Conservation (phyloP, 2,797 vertebrate genomes). For the Hippopotamyrus pictus region DNA sequence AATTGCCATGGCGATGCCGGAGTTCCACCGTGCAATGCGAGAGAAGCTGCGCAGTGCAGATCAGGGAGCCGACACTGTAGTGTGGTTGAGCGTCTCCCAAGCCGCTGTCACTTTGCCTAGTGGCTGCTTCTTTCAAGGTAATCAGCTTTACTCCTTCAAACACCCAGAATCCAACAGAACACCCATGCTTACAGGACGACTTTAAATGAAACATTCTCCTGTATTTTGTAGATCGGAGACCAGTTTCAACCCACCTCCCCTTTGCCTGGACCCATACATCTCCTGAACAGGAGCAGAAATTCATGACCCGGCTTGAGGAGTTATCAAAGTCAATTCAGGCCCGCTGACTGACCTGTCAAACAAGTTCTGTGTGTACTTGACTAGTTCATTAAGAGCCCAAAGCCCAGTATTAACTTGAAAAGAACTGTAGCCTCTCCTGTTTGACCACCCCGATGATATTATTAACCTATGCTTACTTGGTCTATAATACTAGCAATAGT, state of each 20-base stretch:
- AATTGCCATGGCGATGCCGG: conserved; percentile 66
- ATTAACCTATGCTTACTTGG: not conserved
- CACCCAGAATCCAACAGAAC: not conserved
- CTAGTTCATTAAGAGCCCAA: not conserved
- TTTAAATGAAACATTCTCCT: not conserved
- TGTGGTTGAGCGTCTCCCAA: conserved; percentile 66
- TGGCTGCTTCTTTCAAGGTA: conserved; percentile 67
- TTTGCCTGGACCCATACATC: conserved; percentile 70
- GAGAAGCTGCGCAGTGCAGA: conserved; percentile 63
- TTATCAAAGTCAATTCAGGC: conserved; percentile 65
- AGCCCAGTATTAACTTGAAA: not conserved
- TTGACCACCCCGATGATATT: not conserved
- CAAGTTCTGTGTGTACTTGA: not conserved
- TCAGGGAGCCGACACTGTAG: conserved; percentile 65
- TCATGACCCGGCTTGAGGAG: conserved; percentile 65
- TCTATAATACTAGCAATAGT: not conserved
- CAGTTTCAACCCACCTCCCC: conserved; percentile 62
- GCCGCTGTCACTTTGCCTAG: conserved; percentile 50
- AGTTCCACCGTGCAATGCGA: conserved; percentile 69
- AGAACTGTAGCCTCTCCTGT: not conserved
- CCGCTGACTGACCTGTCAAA: conserved; percentile 48
- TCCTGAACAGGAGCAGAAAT: conserved; percentile 64
- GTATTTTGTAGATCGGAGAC: conserved; percentile 54
- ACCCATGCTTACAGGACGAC: not conserved
- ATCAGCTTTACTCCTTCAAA: not conserved